phyloP scores from a whole-genome alignment of 2,888 invertebrate species.

The Camponotus fellah region DNA sequence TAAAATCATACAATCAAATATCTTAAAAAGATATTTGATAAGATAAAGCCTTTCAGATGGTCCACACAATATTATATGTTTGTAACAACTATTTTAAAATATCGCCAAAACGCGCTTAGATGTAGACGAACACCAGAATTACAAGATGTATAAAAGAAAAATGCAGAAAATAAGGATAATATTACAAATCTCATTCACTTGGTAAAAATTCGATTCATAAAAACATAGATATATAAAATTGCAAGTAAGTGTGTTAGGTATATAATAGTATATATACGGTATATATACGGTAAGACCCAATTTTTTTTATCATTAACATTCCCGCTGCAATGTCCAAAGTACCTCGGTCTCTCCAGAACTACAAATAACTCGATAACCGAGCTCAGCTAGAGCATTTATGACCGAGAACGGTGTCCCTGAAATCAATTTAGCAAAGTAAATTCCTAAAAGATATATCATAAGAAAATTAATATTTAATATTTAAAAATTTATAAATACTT shows the following conservation, averaged over 20 bases:
- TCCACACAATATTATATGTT: not conserved
- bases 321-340: conserved; percentile 94
- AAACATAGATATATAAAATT: not conserved
- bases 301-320: conserved; percentile 86
- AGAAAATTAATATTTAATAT: not conserved
- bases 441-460: not conserved
- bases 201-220: conserved; percentile 10
- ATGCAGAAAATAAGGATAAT: not conserved
- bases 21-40: not conserved
- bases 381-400: conserved; percentile 91
- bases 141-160: not conserved
- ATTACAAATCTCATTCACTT: conserved; percentile 5
- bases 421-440: conserved; percentile 69
- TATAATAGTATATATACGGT: not conserved
- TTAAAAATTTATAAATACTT: not conserved
- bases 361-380: conserved; percentile 92
- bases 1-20: not conserved
- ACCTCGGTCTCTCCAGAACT: conserved; percentile 94
- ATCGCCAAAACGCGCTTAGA: not conserved
- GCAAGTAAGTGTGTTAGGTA: not conserved
- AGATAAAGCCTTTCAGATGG: not conserved
- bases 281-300: not conserved
- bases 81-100: not conserved
- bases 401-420: conserved; percentile 89
- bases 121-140: not conserved